These are phyloP conservation scores for Catostomus latipinnis DNA, from an alignment of 2,797 vertebrate species.

Conservation along the genomic window DNA sequence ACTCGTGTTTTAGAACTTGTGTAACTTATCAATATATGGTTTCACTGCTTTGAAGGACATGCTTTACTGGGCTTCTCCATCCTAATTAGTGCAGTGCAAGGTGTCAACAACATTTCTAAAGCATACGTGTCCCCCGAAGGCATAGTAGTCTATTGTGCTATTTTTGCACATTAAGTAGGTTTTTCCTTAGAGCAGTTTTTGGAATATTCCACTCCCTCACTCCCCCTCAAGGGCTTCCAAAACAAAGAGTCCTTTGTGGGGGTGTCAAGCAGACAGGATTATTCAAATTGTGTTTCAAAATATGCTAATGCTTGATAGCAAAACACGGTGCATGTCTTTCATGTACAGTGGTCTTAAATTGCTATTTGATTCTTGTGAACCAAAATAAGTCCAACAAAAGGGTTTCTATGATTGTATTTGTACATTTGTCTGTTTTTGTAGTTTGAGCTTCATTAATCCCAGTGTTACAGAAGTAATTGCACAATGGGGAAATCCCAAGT, in stretches of 20 bases:
- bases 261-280: slow-evolving; percentile 55
- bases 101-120: slow-evolving; percentile 23
- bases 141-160: background rate
- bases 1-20: too few species aligned
- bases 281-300: slow-evolving; percentile 51
- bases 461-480: background rate
- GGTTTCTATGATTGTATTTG: background rate
- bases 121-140: slow-evolving; percentile 15
- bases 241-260: slow-evolving; percentile 53
- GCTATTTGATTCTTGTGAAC: background rate
- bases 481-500: slow-evolving; percentile 2
- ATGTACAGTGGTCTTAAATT: slow-evolving; percentile 21
- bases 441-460: background rate
- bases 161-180: slow-evolving; percentile 35
- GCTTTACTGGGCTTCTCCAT: background rate
- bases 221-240: slow-evolving; percentile 14
- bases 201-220: slow-evolving; percentile 40
- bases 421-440: background rate
- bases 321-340: slow-evolving; percentile 39
- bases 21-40: background rate
- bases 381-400: slow-evolving; percentile 14
- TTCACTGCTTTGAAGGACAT: background rate
- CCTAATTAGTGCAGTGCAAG: background rate
- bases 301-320: slow-evolving; percentile 49
- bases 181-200: slow-evolving; percentile 21